Conservation (phyloP, 2,113 vertebrate genomes). For the Siniperca chuatsi region DNA sequence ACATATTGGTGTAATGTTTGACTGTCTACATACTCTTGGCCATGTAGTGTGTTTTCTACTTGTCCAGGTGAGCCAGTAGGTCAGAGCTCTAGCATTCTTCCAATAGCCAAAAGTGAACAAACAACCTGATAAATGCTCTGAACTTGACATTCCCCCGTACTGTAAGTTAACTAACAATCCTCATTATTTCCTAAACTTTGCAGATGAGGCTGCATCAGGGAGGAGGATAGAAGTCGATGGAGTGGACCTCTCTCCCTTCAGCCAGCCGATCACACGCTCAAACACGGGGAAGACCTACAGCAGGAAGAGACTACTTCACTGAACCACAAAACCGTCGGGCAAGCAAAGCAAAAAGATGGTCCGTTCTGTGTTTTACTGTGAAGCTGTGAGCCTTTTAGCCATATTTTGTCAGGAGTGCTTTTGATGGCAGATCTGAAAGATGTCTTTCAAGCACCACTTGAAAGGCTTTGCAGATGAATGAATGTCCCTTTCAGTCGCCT, state of each 20-base stretch:
- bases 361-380: background rate
- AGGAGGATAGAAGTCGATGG: slow-evolving; percentile 33
- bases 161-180: background rate
- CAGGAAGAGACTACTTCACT: slow-evolving; percentile 90
- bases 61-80: too few relatives aligned
- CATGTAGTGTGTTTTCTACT: background rate
- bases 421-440: slow-evolving; percentile 37
- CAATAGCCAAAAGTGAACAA: background rate
- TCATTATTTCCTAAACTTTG: background rate
- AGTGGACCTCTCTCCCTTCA: slow-evolving; percentile 84
- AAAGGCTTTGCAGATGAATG: background rate
- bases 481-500: slow-evolving; percentile 19
- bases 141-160: background rate
- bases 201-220: slow-evolving; percentile 63
- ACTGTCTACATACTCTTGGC: background rate
- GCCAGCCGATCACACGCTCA: slow-evolving; percentile 56
- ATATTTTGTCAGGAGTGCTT: background rate
- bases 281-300: slow-evolving; percentile 84
- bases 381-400: background rate
- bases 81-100: background rate
- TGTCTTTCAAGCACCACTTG: slow-evolving; percentile 19
- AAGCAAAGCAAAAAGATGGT: background rate
- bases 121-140: background rate
- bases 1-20: background rate
- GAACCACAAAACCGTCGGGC: background rate